Conservation (phyloP, 2,113 vertebrate species). For the Tamias sibiricus region DNA sequence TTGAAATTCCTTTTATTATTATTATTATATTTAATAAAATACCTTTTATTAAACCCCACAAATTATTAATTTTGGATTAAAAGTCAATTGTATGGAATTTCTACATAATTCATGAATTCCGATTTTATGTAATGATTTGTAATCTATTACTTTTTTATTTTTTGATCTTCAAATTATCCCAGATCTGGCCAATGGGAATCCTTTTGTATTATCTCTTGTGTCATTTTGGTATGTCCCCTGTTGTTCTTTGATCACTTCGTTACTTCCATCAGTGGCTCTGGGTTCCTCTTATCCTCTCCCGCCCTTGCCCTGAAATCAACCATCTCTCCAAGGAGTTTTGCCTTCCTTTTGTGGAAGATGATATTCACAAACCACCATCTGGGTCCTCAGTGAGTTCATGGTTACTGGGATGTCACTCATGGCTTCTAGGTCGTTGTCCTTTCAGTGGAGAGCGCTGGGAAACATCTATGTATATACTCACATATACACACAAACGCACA, state of each 20-base stretch:
- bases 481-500: background rate
- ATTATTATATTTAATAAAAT: background rate
- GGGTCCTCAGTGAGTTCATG: background rate
- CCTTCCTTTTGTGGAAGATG: background rate
- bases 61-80: background rate
- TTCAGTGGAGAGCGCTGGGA: background rate
- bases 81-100: background rate
- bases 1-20: background rate
- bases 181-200: background rate
- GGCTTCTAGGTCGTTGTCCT: background rate
- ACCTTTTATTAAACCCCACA: background rate
- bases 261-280: background rate
- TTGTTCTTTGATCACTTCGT: background rate
- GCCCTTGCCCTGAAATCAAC: background rate
- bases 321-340: background rate
- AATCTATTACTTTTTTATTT: background rate
- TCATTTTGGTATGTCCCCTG: background rate
- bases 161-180: background rate
- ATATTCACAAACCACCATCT: background rate
- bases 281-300: background rate
- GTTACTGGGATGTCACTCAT: background rate
- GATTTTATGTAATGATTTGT: constrained; percentile 19
- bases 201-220: background rate
- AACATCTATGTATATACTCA: background rate
- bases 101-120: background rate